Evolutionary conservation across 2,888 invertebrate genomes (phyloP).

Genomic region (Drosophila nr. fundita): DNA sequence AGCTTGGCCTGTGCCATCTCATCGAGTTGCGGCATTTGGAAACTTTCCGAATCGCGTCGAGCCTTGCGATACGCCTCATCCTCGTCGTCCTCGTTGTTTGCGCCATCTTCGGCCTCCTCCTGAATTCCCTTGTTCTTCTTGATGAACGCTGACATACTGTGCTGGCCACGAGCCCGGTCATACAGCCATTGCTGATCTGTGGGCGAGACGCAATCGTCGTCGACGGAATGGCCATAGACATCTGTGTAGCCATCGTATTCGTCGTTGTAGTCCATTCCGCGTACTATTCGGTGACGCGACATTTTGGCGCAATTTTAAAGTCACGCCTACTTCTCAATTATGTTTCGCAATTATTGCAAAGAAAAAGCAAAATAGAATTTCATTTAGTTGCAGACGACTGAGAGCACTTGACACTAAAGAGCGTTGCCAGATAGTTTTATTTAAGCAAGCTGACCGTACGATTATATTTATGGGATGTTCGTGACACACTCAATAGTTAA

Average conservation of each 20-base stretch:
- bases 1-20: constrained; percentile 91
- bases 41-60: constrained; percentile 84
- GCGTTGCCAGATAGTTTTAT: constrained; percentile 27
- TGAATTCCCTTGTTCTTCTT: constrained; percentile 88
- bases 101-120: constrained; percentile 89
- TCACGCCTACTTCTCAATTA: constrained; percentile 4
- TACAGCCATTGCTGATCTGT: constrained; percentile 95
- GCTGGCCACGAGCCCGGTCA: constrained; percentile 91
- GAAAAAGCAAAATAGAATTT: constrained; percentile 35
- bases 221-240: constrained; percentile 96
- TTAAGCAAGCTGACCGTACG: constrained; percentile 13
- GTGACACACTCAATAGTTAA: not conserved
- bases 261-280: constrained; percentile 93
- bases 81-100: constrained; percentile 84
- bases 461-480: not conserved
- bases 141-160: constrained; percentile 91
- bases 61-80: constrained; percentile 86
- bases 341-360: constrained; percentile 63
- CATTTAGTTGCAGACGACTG: constrained; percentile 42
- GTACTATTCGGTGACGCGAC: constrained; percentile 94
- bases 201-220: constrained; percentile 97
- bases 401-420: constrained; percentile 16
- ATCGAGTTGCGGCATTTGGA: constrained; percentile 86
- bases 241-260: constrained; percentile 92
- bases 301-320: constrained; percentile 85